Conservation (phyloP, 2,888 invertebrate genomes). For the Pecten maximus region DNA sequence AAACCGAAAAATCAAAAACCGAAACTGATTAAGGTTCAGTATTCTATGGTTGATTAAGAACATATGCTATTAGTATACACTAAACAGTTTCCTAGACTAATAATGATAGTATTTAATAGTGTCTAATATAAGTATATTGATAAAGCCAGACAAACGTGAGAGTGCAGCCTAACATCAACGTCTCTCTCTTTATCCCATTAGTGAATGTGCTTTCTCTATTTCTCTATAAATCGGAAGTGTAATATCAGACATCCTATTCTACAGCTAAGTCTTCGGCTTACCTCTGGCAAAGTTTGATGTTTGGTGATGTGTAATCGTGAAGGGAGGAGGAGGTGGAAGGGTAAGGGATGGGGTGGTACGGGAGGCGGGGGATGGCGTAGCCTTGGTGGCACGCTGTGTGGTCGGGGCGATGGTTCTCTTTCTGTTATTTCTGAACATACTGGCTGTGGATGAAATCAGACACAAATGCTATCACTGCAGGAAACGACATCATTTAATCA, state of each 20-base stretch:
- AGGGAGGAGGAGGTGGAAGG: neutral
- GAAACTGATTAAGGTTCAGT: too few relatives aligned
- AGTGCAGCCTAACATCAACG: too few relatives aligned
- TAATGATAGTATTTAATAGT: too few relatives aligned
- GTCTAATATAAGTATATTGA: too few relatives aligned
- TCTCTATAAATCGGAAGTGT: neutral
- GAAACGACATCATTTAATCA: too few relatives aligned
- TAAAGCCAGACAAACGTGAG: too few relatives aligned
- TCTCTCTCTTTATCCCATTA: neutral
- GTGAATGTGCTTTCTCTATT: neutral
- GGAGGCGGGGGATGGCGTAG: neutral
- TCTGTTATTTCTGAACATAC: conserved; percentile 2
- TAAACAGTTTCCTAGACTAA: too few relatives aligned
- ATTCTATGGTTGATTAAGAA: too few relatives aligned
- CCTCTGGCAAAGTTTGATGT: neutral
- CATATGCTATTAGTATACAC: too few relatives aligned
- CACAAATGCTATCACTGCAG: too few relatives aligned
- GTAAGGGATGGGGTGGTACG: neutral
- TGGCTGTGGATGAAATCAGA: neutral
- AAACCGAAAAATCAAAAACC: too few relatives aligned
- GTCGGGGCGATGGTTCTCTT: neutral
- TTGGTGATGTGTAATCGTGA: neutral
- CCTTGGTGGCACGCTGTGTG: neutral
- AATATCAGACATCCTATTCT: neutral
- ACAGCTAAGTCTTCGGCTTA: neutral